Evolutionary conservation across 1,140 invertebrate genomes (phyloP).

Genomic region (Meloidogyne floridensis): DNA sequence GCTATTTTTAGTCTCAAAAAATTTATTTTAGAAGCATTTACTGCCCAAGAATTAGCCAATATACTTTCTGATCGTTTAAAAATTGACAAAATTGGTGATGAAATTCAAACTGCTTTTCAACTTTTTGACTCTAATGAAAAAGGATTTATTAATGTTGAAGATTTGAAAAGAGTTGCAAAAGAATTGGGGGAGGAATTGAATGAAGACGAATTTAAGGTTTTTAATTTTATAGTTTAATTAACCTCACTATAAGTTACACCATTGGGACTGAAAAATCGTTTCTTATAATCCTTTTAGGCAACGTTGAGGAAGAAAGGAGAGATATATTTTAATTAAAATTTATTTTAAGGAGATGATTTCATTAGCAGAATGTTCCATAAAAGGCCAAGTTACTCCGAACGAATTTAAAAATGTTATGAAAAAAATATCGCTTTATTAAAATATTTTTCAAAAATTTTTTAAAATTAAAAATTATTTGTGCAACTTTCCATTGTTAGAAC

Average conservation of each 20-base stretch:
- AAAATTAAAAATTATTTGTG: no score
- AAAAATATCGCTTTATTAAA: constrained; percentile 44
- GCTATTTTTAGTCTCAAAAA: not conserved
- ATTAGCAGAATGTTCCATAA: constrained; percentile 33
- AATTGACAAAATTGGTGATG: constrained; percentile 26
- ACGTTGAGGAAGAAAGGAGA: not conserved
- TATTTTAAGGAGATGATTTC: constrained; percentile 46
- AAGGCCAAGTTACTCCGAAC: constrained; percentile 35
- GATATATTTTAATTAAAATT: not conserved
- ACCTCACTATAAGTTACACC: no score
- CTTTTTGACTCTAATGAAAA: constrained; percentile 46
- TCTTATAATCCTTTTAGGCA: no score
- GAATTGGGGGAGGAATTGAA: constrained; percentile 44
- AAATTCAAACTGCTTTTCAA: constrained; percentile 47
- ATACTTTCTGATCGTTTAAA: constrained; percentile 43
- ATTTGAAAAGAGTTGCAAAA: constrained; percentile 40
- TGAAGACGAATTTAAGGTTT: constrained; percentile 44
- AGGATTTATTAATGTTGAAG: constrained; percentile 43
- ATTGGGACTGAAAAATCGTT: no score
- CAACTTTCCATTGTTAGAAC: no score
- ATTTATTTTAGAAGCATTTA: constrained; percentile 36
- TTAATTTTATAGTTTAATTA: not conserved
- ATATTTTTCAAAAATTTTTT: not conserved
- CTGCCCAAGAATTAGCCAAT: constrained; percentile 38
- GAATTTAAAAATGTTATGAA: constrained; percentile 51